A percentile compares a stretch with the other conserved stretches of the same genome.
phyloP scores from a whole-genome alignment of 2,113 vertebrate genomes.

The Corynorhinus townsendii region DNA sequence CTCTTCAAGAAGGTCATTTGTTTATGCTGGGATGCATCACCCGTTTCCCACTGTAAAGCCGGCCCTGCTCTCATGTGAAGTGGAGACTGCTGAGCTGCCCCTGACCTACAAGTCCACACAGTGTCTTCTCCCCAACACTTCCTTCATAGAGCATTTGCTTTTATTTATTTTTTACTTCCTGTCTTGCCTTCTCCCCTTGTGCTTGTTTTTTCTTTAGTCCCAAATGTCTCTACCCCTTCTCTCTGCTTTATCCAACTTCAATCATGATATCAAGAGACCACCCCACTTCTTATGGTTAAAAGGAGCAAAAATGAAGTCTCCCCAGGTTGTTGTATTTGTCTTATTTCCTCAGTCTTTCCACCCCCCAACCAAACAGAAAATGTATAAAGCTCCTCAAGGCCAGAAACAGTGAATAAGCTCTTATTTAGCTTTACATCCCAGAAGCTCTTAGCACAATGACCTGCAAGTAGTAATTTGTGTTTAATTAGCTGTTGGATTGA shows the following conservation, averaged over 20 bases:
- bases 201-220: background rate
- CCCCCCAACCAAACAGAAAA: background rate
- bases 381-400: background rate
- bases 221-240: background rate
- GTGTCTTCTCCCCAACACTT: background rate
- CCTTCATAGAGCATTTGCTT: background rate
- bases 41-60: constrained; percentile 43
- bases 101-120: constrained; percentile 10
- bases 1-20: constrained; percentile 34
- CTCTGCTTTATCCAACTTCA: background rate
- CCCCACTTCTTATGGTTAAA: background rate
- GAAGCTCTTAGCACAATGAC: background rate
- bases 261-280: background rate
- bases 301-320: background rate
- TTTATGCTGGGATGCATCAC: constrained; percentile 25
- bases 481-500: constrained; percentile 17
- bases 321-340: background rate
- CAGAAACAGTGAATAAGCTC: background rate
- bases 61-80: constrained; percentile 37
- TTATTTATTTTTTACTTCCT: background rate
- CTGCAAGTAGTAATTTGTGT: background rate
- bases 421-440: background rate
- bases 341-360: background rate
- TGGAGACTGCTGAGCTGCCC: background rate
- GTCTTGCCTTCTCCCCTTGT: background rate